Evolutionary conservation across 2,888 invertebrate species (phyloP), one percentile per base, ranked within the genome.

Genomic region (Orthosia incerta): DNA sequence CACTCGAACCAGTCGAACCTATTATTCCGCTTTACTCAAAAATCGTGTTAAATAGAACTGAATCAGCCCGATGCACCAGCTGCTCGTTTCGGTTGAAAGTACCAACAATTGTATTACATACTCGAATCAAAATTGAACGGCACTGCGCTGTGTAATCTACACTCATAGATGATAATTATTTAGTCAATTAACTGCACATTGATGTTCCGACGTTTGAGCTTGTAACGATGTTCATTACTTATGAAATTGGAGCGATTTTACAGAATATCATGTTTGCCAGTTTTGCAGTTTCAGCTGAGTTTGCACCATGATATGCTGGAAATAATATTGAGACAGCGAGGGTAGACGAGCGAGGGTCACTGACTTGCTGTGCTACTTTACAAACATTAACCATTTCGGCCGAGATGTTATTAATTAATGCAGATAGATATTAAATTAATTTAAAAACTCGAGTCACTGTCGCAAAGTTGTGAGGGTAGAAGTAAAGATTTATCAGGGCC

Each of bases 401-500:
- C 71, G 53, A 76, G 71, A 74, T 51, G 73, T 86, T 79, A 86
- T 85, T 85, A 86, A 86, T 86, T 77, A 85, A 79, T 79, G 77
- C 77, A 82, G 82, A 86, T 83, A 83, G 77, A 83, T 83, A 83
- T 85, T 67, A 86, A 82, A 86, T 86, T 86, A 86, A 84, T 84
- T 86, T 86, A 82, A 86, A 85, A 86, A 87, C 83, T 86, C 81
- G 63, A 87, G 83, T 86, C 83, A 77, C 81, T 83, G 83, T 83
- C 83, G 76, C 83, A 81, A 80, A 86, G 69, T 83, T 83, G 83
- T 83, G 79, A 83, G 82, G 86, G 82, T 75, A 82, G 85, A 86
- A 88, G 87, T 88, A 87, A 87, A 89, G 87, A 89, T 89, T 86
- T 89, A 91, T 90, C 88, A 89, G 87, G 60, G 65, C 63, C 85